Base-by-base conservation (phyloP, 2,888 invertebrate genomes). In the Scelioninae gen. 2 region DNA sequence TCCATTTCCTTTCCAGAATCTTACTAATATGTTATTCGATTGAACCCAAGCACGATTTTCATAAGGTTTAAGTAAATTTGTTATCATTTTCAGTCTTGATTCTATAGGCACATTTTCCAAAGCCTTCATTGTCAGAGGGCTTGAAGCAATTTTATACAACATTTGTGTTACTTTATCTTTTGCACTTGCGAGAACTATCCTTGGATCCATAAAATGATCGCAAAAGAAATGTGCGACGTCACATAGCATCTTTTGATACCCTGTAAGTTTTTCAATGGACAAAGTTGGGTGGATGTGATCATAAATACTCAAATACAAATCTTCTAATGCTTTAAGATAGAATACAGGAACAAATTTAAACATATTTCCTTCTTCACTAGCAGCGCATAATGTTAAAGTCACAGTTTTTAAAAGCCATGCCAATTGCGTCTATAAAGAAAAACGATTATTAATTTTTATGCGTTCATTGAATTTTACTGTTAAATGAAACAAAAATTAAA, bases 1-100 rank as follows among this genome's bases (percentile, higher is more conserved):
- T 0, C 94, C 95, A 75, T 92, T 89, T 0, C 95, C 95, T 81
- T 94, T 92, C 95, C 95, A 95, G 81, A 95, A 92, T 55, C 94
- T 87, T 13, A 94, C 91, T 35, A 95, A 87, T 73, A 95, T 91
- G 93, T 94, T 95, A 87, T 95, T 95, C 52, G 93, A 93, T 81
- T 94, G 94, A 11, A 94, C 94, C 93, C 93, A 91, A 1, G 94
- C 93, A 31, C 94, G 88, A 84, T 93, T 93, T 85, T 94, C 93
- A 81, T 94, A 94, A 0, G 94, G 94, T 5, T 91, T 89, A 18
- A 95, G 85, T 68, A 95, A 85, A 64, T 92, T 91, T 33, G 90
- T 89, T 0, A 94, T 90, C 88, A 95, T 90, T 35, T 87, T 87
- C 79, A 89, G 83, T 79, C 82, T 91, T 88, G 89, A 90, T 75